Evolutionary conservation across 2,888 invertebrate genomes (phyloP).

Genomic region (Elysia crispata): DNA sequence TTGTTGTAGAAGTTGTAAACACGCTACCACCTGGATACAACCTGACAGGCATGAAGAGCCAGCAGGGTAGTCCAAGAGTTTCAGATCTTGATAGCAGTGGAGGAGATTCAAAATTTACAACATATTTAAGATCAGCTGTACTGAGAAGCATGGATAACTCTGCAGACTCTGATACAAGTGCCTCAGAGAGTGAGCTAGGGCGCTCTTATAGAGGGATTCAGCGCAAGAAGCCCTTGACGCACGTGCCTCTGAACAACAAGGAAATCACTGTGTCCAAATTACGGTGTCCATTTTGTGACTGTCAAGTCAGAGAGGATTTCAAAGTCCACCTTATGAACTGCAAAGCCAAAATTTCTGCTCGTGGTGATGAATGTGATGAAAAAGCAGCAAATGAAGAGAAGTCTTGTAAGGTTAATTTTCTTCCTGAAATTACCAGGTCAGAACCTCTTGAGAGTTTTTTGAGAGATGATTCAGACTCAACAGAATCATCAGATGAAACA

Average conservation of each 20-base stretch:
- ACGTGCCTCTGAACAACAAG: not conserved
- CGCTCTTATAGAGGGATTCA: not conserved
- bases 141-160: not conserved
- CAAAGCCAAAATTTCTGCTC: not conserved
- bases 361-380: constrained; percentile 5
- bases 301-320: constrained; percentile 30
- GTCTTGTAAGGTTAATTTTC: not conserved
- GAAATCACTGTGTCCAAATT: constrained; percentile 1
- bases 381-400: constrained; percentile 14
- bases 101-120: constrained; percentile 12
- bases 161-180: constrained; percentile 15
- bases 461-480: constrained; percentile 49
- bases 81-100: constrained; percentile 42
- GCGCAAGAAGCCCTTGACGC: not conserved
- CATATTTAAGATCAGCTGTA: not conserved
- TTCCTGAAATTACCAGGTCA: no score
- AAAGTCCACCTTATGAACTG: constrained; percentile 36
- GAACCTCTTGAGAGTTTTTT: not conserved
- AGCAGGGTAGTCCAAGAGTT: constrained; percentile 62
- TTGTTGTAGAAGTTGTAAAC: constrained; percentile 66
- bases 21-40: constrained; percentile 55
- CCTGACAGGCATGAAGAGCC: constrained; percentile 66
- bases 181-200: not conserved
- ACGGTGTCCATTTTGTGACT: constrained; percentile 42
- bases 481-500: constrained; percentile 45